These are phyloP conservation scores for Propithecus coquereli DNA, from an alignment of 2,113 vertebrate species.

Conservation along the genomic window DNA sequence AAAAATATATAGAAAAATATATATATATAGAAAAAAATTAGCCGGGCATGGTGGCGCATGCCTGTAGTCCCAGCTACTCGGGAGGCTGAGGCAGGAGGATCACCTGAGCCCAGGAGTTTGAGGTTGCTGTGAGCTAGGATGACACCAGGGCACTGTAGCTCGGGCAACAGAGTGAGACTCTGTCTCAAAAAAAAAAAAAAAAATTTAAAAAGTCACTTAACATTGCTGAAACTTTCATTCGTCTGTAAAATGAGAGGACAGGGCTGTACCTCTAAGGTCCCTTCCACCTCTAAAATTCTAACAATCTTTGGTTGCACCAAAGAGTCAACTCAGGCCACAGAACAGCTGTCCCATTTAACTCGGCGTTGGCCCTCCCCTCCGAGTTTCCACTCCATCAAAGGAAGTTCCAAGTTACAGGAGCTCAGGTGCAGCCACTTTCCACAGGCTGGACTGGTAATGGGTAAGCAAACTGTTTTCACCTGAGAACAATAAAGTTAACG, in stretches of 20 bases:
- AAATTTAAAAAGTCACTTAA: not conserved
- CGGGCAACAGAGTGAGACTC: too few relatives aligned
- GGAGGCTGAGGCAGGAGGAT: too few relatives aligned
- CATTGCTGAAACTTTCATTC: not conserved
- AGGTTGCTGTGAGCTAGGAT: too few relatives aligned
- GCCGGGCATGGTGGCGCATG: too few relatives aligned
- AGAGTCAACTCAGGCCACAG: not conserved
- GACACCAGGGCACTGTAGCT: too few relatives aligned
- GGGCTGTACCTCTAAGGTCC: not conserved
- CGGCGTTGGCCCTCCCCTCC: not conserved
- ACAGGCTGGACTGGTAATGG: not conserved
- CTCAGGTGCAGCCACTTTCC: not conserved
- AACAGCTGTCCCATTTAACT: not conserved
- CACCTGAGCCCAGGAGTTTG: too few relatives aligned
- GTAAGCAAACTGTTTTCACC: not conserved
- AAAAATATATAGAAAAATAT: too few relatives aligned
- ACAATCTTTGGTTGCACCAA: not conserved
- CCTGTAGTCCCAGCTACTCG: too few relatives aligned
- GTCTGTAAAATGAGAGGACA: not conserved
- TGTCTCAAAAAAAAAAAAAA: too few relatives aligned
- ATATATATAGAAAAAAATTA: too few relatives aligned
- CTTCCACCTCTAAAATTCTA: not conserved
- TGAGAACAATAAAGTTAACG: not conserved
- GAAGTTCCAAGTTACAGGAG: not conserved
- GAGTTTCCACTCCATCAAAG: not conserved